Evolutionary conservation across 2,888 invertebrate species (phyloP), one percentile per base, ranked within the genome.

Genomic region (Nycteola revayana): DNA sequence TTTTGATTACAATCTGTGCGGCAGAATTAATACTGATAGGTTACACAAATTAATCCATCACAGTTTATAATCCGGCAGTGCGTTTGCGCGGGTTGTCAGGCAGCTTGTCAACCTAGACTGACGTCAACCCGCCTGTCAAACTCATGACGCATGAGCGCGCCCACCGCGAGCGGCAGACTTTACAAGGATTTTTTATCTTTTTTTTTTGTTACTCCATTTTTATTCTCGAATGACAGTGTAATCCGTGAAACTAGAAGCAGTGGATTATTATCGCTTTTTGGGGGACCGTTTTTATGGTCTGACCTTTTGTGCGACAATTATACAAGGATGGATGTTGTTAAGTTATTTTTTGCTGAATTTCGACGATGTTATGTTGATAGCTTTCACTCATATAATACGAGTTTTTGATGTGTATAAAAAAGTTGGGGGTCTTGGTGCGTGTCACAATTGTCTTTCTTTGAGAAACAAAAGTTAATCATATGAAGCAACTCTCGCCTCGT

Each of bases 11-110:
- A 60, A 74, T 69, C 64, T 55, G 30, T 52, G 51, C 39, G 49
- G 44, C 52, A 54, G 47, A 57, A 42, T 52, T 52, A 47, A 54
- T 51, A 46, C 51, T 39, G 58, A 56, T 54, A 49, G 38, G 45
- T 26, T 32, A 57, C 69, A 66, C 67, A 81, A 85, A 86, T 86
- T 79, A 85, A 86, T 85, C 81, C 81, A 83, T 86, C 84, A 84
- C 60, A 69, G 66, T 74, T 64, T 71, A 75, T 84, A 82, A 84
- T 83, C 84, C 75, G 69, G 60, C 42, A 58, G 61, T 68, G 67
- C 73, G 75, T 67, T 68, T 64, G 69, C 67, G 65, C 60, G 60
- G 59, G 59, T 49, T 60, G 75, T 73, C 75, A 63, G 47, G 60
- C 68, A 60, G 58, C 66, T 62, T 77, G 83, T 81, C 85, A 76